Conservation (phyloP, 2,888 invertebrate genomes). For the Amphipoea lucens region DNA sequence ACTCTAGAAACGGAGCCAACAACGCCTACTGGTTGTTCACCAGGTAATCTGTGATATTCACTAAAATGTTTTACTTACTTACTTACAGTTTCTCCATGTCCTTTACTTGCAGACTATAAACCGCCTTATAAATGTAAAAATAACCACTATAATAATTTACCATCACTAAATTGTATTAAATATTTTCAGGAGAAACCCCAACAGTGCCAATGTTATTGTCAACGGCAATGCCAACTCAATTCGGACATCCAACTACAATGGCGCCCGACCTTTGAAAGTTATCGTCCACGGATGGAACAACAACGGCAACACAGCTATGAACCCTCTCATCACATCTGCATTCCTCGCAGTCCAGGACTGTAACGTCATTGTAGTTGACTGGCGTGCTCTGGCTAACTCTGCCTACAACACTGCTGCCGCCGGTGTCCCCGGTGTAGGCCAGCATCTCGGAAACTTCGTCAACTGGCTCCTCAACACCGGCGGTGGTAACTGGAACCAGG, state of each 20-base stretch:
- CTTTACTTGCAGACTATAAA: neutral
- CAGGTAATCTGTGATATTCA: conserved; percentile 19
- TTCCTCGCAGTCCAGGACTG: conserved; percentile 75
- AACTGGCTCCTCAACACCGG: conserved; percentile 77
- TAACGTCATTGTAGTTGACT: conserved; percentile 83
- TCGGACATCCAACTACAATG: conserved; percentile 73
- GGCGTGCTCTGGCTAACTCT: conserved; percentile 74
- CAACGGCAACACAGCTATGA: conserved; percentile 74
- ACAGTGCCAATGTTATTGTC: conserved; percentile 71
- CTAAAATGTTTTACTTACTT: neutral
- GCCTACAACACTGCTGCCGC: conserved; percentile 70
- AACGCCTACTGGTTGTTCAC: conserved; percentile 79
- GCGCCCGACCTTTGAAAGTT: conserved; percentile 73
- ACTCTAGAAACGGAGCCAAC: conserved; percentile 73
- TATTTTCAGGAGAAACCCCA: conserved; percentile 73
- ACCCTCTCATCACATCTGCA: conserved; percentile 75
- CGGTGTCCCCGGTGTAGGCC: conserved; percentile 78
- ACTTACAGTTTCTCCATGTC: neutral
- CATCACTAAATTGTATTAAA: neutral
- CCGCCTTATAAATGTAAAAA: neutral
- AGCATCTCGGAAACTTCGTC: conserved; percentile 79
- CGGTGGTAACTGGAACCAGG: conserved; percentile 80
- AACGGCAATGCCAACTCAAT: conserved; percentile 75
- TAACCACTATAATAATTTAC: neutral
- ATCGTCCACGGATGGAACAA: conserved; percentile 84